Base-by-base conservation (phyloP, 2,888 invertebrate genomes). In the Heterodera filipjevi region DNA sequence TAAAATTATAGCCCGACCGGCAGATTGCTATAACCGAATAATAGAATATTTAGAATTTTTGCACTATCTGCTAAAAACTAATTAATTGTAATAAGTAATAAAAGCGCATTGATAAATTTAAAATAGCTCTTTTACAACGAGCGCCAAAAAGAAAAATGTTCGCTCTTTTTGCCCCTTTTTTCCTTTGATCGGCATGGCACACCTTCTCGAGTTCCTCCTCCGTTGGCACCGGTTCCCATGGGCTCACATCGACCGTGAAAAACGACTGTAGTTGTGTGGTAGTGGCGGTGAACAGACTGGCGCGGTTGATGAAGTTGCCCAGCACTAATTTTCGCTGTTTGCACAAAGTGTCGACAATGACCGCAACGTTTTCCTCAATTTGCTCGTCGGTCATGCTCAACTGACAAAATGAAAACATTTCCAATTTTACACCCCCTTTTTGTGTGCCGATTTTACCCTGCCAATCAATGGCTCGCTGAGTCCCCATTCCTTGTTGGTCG, bases 281-380 rank as follows among this genome's bases (percentile, higher is more conserved):
- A 5, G 86, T 86, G 35, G 86, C 81, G 2, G 85, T 83, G 84
- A 86, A 86, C 75, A 88, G 70, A 44, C 85, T 78, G 32, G 87
- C 86, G 30, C 87, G 82, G 73, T 88, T 88, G 75, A 88, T 80
- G 79, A 89, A 88, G 0, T 86, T 82, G 1, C 88, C 88, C 39
- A 88, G 84, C n/a, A 86, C 88, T 12, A 87, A 82, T 72, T 84
- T 86, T 71, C 88, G 81, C 76, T 87, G 85, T 12, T 82, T 66
- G 79, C 88, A 88, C 12, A 85, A 77, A 2, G 87, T 85, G 27
- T 79, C 77, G 39, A 88, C 80, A 35, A 88, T 81, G 14, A 83
- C 81, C 6, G 79, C 84, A 68, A 88, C 84, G 79, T 88, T 88
- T 33, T 82, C 86, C 77, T 87, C 87, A 66, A 88, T 78, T 72